These are phyloP conservation scores for Leptodactylus fallax DNA, from an alignment of 2,797 vertebrate species.

Conservation along the genomic window DNA sequence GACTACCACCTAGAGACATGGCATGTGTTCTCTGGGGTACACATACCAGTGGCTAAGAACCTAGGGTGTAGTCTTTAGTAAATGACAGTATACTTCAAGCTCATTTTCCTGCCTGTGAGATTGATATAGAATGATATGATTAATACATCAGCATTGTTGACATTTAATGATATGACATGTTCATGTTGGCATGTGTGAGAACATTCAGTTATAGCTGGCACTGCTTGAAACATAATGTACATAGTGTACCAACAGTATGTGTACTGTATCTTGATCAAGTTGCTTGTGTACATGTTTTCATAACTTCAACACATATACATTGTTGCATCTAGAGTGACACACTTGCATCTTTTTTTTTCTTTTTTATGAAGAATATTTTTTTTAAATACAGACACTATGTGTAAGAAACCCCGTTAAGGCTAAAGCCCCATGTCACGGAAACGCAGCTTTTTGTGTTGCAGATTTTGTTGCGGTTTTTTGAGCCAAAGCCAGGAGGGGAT, in stretches of 20 bases:
- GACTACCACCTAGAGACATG: background rate
- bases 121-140: too few species aligned
- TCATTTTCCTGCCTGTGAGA: background rate
- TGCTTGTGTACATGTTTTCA: background rate
- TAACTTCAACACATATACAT: background rate
- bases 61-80: background rate
- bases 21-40: background rate
- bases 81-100: background rate
- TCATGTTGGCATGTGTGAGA: background rate
- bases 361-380: too few species aligned
- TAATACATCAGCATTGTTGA: background rate
- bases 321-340: background rate
- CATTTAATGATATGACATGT: background rate
- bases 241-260: too few species aligned
- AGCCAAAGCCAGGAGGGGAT: too few species aligned
- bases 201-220: background rate
- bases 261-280: too few species aligned
- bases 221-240: background rate
- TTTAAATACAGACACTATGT: too few species aligned
- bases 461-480: too few species aligned
- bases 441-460: too few species aligned
- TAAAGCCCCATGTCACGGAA: too few species aligned
- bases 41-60: background rate
- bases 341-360: too few species aligned
- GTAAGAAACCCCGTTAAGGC: too few species aligned